These are phyloP conservation scores for Ips typographus DNA, from an alignment of 1,140 invertebrate species.

Conservation along the genomic window DNA sequence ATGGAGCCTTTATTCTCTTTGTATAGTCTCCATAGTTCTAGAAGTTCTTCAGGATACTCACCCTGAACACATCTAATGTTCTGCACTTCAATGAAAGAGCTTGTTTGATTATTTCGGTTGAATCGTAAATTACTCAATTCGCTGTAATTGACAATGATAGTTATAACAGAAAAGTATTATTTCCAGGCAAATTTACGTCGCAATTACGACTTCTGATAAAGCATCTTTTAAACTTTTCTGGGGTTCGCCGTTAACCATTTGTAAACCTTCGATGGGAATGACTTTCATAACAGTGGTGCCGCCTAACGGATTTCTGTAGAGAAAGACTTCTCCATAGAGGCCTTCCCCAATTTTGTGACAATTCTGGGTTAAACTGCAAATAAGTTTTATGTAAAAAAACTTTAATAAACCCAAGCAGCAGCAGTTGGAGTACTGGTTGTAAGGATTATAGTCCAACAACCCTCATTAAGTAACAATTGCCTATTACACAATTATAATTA, in stretches of 20 bases:
- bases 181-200: conserved; percentile 62
- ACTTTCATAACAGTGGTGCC: conserved; percentile 74
- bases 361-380: conserved; percentile 58
- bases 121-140: conserved; percentile 71
- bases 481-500: too few species aligned
- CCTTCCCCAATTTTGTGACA: conserved; percentile 90
- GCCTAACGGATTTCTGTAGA: conserved; percentile 58
- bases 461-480: too few species aligned
- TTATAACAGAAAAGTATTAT: not conserved
- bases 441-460: too few species aligned
- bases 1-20: conserved; percentile 72
- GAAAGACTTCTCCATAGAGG: conserved; percentile 89
- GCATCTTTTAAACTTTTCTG: conserved; percentile 89
- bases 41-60: conserved; percentile 69
- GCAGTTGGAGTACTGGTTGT: too few species aligned
- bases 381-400: too few species aligned
- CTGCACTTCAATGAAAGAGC: conserved; percentile 70
- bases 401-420: too few species aligned
- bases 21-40: conserved; percentile 78
- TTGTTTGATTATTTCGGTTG: conserved; percentile 60
- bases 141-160: conserved; percentile 54
- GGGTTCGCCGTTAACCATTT: conserved; percentile 76
- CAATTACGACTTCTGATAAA: conserved; percentile 85
- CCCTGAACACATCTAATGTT: conserved; percentile 69
- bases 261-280: conserved; percentile 75